Conservation (phyloP, 2,113 vertebrate species). For the Probosciger aterrimus region DNA sequence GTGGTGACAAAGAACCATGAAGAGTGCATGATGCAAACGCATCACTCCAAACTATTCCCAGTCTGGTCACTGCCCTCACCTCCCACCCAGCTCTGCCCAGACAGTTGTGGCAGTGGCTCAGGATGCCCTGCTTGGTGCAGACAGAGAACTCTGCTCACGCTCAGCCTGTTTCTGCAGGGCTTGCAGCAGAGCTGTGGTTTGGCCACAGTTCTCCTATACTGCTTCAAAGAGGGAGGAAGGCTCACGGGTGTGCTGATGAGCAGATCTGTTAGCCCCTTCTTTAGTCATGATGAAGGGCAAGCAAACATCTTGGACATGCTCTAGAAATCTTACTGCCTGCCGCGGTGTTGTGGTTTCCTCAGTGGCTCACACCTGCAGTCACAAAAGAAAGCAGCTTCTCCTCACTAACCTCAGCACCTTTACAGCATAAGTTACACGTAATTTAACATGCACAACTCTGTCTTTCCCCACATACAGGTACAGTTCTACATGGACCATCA, state of each 20-base stretch:
- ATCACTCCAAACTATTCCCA: not conserved
- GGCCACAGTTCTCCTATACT: not conserved
- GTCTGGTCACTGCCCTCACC: not conserved
- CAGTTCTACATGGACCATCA: conserved; percentile 76
- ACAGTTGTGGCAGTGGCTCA: not conserved
- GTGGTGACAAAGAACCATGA: not conserved
- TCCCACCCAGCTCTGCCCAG: not conserved
- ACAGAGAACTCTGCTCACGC: accelerated
- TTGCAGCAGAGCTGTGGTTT: not conserved
- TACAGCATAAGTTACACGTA: not conserved
- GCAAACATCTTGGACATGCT: not conserved
- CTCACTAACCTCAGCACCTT: not conserved
- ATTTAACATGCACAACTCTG: not conserved
- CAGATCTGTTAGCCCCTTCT: not conserved
- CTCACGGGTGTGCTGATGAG: not conserved
- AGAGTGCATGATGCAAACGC: not conserved
- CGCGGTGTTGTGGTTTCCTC: accelerated
- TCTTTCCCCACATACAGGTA: conserved; percentile 60
- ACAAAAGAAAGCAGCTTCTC: not conserved
- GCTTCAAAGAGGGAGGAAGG: not conserved
- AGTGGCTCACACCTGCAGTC: not conserved
- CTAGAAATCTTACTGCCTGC: not conserved
- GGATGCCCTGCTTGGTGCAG: not conserved
- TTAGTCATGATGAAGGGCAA: not conserved
- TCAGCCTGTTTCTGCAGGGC: not conserved